phyloP scores from a whole-genome alignment of 2,888 invertebrate genomes.

The Mechanitis messenoides region DNA sequence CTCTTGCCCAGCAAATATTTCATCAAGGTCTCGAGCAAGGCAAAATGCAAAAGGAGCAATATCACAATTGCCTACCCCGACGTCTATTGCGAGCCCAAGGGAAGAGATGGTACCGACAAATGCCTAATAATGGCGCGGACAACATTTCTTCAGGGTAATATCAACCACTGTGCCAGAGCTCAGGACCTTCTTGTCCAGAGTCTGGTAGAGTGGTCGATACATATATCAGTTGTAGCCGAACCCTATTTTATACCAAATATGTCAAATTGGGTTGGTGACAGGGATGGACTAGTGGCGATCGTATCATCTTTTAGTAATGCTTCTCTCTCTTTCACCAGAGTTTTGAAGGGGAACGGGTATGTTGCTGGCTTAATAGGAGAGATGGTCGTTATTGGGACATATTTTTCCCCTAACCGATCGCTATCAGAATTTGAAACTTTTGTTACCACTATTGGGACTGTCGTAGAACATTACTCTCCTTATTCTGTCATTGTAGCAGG shows the following conservation, averaged over 20 bases:
- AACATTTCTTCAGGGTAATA: slow-evolving; percentile 19
- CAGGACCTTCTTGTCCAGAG: slow-evolving; percentile 22
- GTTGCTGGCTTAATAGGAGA: slow-evolving; percentile 18
- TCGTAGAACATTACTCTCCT: slow-evolving; percentile 10
- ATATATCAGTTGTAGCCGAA: slow-evolving; percentile 21
- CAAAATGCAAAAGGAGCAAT: neutral
- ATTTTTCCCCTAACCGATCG: slow-evolving; percentile 22
- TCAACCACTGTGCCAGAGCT: slow-evolving; percentile 27
- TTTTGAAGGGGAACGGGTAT: slow-evolving; percentile 11
- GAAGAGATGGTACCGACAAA: neutral
- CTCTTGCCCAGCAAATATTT: neutral
- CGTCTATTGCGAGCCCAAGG: neutral
- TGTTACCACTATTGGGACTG: slow-evolving; percentile 12
- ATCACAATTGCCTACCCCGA: neutral
- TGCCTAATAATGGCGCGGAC: neutral
- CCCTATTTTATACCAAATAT: slow-evolving; percentile 15
- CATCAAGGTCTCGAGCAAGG: neutral
- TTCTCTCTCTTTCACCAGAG: neutral
- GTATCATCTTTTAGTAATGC: neutral
- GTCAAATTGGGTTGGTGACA: slow-evolving; percentile 16
- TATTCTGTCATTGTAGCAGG: slow-evolving; percentile 18
- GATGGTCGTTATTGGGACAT: slow-evolving; percentile 18
- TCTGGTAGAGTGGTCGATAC: slow-evolving; percentile 23
- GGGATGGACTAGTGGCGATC: slow-evolving; percentile 13
- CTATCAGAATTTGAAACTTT: slow-evolving; percentile 15